Percentiles rank a stretch among this genome's conserved stretches.
These are phyloP conservation scores for Caenorhabditis remanei DNA, from an alignment of 1,140 invertebrate species.

Conservation along the genomic window DNA sequence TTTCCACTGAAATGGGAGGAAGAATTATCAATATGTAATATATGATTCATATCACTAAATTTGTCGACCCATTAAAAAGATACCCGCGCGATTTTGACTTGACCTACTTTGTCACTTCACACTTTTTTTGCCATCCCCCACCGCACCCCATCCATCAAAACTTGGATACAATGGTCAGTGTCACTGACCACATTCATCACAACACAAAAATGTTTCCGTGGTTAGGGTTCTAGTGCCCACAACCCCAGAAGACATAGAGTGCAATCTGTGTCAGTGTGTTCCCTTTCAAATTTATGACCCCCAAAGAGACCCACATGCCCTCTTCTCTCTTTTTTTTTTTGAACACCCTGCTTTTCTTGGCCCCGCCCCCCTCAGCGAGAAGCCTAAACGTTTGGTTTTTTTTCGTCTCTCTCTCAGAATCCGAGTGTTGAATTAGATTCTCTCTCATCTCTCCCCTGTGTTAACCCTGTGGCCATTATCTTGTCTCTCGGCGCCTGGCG, in stretches of 20 bases:
- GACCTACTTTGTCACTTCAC: no score
- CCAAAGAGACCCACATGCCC: background rate
- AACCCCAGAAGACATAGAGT: background rate
- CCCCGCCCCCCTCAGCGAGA: background rate
- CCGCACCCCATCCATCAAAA: background rate
- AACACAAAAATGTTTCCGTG: background rate
- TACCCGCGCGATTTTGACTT: no score
- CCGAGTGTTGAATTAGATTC: background rate
- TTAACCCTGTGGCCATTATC: constrained; percentile 22
- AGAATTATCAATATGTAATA: no score
- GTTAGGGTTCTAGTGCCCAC: no score
- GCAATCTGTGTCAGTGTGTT: constrained; percentile 33
- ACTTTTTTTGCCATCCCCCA: no score
- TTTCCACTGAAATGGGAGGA: no score
- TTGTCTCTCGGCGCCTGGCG: constrained; percentile 33
- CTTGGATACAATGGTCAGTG: background rate
- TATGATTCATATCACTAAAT: no score
- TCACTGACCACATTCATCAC: background rate
- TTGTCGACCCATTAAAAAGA: no score
- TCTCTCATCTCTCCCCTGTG: background rate
- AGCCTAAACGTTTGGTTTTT: constrained; percentile 23
- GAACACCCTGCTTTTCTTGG: constrained; percentile 1
- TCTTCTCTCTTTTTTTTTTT: background rate
- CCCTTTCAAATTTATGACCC: constrained; percentile 49
- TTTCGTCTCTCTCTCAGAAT: background rate